Conservation (phyloP, 2,888 invertebrate genomes). For the Brachypalpus laphriformis region DNA sequence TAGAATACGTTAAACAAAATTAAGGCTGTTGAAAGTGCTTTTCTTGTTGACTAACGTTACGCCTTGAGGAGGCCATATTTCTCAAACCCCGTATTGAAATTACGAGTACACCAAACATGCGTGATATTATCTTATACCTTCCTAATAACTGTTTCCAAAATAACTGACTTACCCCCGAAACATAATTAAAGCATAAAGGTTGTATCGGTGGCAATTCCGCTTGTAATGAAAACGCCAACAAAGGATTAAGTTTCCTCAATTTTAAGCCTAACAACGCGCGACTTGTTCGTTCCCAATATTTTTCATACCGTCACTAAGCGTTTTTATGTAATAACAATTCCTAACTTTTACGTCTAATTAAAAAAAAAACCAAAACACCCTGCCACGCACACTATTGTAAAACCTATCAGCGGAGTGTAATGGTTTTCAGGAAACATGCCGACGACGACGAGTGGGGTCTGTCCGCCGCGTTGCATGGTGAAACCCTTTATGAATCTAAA, state of each 20-base stretch:
- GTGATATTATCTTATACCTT: background rate
- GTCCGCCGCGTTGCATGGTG: background rate
- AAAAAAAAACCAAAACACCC: background rate
- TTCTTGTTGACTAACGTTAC: background rate
- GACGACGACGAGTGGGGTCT: background rate
- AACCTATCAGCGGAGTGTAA: background rate
- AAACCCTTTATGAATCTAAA: background rate
- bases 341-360: slow-evolving; percentile 10
- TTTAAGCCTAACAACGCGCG: background rate
- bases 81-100: background rate
- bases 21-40: too few species aligned
- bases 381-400: background rate
- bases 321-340: slow-evolving; percentile 28
- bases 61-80: background rate
- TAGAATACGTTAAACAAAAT: background rate
- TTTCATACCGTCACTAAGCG: slow-evolving; percentile 13
- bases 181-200: background rate
- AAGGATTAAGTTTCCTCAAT: background rate
- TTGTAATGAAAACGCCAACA: background rate
- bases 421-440: background rate
- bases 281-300: background rate
- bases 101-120: background rate
- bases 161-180: background rate
- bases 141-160: background rate
- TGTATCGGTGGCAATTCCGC: background rate